Conservation (phyloP, 2,113 vertebrate species). For the Irena cyanogastra region DNA sequence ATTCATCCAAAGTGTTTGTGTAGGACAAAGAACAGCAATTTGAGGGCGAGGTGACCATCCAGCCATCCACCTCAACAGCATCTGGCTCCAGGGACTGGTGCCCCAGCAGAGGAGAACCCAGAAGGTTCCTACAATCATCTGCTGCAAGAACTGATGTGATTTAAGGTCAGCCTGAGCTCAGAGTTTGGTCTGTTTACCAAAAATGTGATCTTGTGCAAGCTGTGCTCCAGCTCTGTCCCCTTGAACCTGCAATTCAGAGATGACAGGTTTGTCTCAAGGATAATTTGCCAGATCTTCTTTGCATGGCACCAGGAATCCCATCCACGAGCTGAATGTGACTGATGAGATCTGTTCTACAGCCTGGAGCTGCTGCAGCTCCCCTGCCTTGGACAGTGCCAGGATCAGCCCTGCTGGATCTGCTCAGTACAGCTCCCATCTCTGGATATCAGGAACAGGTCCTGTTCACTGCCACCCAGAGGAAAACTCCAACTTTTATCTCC, state of each 20-base stretch:
- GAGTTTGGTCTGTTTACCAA: background rate
- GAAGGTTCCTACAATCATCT: background rate
- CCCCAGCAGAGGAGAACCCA: background rate
- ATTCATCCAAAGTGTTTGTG: background rate
- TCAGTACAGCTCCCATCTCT: background rate
- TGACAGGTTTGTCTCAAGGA: background rate
- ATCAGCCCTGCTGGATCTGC: background rate
- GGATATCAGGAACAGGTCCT: background rate
- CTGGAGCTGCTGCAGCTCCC: background rate
- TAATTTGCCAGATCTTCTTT: background rate
- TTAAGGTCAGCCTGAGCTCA: background rate
- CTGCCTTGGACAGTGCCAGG: background rate
- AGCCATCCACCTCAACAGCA: background rate
- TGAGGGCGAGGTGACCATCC: background rate
- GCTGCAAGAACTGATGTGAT: background rate
- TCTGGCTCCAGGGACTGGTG: background rate
- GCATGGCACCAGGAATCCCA: background rate
- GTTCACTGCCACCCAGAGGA: background rate
- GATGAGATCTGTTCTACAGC: background rate
- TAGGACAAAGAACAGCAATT: background rate
- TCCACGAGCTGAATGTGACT: background rate
- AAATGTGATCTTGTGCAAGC: background rate
- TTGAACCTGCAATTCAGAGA: background rate
- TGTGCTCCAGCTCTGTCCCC: background rate
- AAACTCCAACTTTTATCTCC: slow-evolving; percentile 25